A percentile compares a stretch with the other conserved stretches of the same genome.
Conservation (phyloP, 2,888 invertebrate genomes). For the Apotomis turbidana region DNA sequence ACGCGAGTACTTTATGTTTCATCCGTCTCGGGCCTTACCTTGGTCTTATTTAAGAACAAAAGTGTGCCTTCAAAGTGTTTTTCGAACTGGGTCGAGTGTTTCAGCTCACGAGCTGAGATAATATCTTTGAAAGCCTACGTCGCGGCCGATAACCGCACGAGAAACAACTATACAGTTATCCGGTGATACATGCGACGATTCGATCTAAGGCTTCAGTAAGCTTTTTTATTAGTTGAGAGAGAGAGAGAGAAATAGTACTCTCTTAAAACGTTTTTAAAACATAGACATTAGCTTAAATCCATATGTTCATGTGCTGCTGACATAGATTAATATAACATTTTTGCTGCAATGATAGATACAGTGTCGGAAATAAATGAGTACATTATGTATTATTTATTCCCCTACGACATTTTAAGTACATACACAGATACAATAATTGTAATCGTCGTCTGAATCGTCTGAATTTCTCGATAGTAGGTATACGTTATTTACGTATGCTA, state of each 20-base stretch:
- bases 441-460: too few species aligned
- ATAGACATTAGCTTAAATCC: too few species aligned
- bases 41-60: conserved; percentile 41
- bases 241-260: not conserved
- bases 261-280: not conserved
- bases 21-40: conserved; percentile 35
- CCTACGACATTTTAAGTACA: too few species aligned
- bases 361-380: too few species aligned
- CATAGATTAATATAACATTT: too few species aligned
- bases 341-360: too few species aligned
- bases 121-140: conserved; percentile 39
- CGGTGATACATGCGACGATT: conserved; percentile 1
- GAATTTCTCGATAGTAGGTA: too few species aligned
- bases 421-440: too few species aligned
- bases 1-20: conserved; percentile 32
- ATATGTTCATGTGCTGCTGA: too few species aligned
- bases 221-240: not conserved
- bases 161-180: conserved; percentile 21
- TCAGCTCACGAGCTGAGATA: conserved; percentile 38
- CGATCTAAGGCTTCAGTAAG: not conserved
- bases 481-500: too few species aligned
- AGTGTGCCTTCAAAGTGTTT: conserved; percentile 40
- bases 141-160: conserved; percentile 17
- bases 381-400: too few species aligned
- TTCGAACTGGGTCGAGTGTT: conserved; percentile 41